Evolutionary conservation across 2,797 vertebrate genomes (phyloP), one percentile per base, ranked within the genome.

Genomic region (Karalla daura): DNA sequence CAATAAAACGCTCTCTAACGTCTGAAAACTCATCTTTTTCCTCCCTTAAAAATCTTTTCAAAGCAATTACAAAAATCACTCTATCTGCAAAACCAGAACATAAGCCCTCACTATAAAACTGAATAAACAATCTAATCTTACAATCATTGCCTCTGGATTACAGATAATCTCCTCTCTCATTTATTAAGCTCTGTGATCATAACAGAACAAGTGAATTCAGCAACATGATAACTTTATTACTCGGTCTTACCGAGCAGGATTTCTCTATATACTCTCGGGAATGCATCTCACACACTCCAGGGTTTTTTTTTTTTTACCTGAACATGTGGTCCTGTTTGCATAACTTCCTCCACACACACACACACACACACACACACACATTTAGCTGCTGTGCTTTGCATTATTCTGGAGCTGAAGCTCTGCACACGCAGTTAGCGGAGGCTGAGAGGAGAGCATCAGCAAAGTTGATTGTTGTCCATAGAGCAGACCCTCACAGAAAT

Each of bases 131-230:
- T 83, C 53, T 81, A 73, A 85, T 87, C 74, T 76, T 49, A 64
- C 70, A 76, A 85, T 84, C 72, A 76, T 64, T 73, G 70, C 74
- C 78, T 74, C 69, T 78, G 83, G 80, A 86, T 86, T 85, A 78
- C 45, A 76, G 68, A 87, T 75, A 85, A 88, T 64, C 28, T 44
- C 51, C 11, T 56, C 50, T 78, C 49, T 76, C 17, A 72, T 78
- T 77, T 68, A 70, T 47, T 60, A 55, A 74, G 20, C 59, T 15
- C 3, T 55, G 3, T 30, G 58, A 63, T 80, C 27, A 66, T 13
- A 59, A 15, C 17, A 68, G 15, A 65, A 51, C 23, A 27, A 72
- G 36, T 27, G 17, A 72, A 72, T 67, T 56, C 36, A 56, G 56
- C 50, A 73, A 46, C 37, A 55, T 45, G 41, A 60, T 50, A 44